A percentile compares a stretch with the other conserved stretches of the same genome.
These are phyloP conservation scores for Heliocidaris erythrogramma DNA, from an alignment of 35 echinoderm and acorn worm genomes.

Conservation along the genomic window DNA sequence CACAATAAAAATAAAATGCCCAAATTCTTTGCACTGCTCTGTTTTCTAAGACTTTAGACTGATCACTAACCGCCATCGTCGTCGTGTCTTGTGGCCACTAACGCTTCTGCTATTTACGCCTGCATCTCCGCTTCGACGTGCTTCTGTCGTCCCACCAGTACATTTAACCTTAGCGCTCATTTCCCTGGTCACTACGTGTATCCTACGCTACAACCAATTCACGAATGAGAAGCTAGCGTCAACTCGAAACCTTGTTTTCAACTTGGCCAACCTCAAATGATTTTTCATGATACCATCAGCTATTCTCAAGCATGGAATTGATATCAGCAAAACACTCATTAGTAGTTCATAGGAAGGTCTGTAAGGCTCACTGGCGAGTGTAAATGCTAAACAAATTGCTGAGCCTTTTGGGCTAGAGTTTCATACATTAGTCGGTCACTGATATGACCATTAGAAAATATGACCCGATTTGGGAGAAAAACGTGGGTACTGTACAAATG, in stretches of 20 bases:
- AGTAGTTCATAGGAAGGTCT: background rate
- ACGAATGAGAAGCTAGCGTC: background rate
- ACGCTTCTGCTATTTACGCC: background rate
- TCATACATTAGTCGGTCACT: background rate
- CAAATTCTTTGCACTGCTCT: no score
- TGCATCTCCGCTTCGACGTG: background rate
- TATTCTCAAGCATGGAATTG: background rate
- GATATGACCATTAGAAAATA: constrained; percentile 18
- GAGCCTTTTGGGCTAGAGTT: background rate
- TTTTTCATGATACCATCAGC: constrained; percentile 10
- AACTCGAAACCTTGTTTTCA: background rate
- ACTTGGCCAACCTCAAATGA: background rate
- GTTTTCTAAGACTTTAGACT: background rate
- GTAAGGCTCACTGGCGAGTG: background rate
- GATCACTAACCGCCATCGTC: background rate
- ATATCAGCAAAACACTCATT: background rate
- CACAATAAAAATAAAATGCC: no score
- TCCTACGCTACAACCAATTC: background rate
- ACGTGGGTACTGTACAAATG: background rate
- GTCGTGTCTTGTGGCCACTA: background rate
- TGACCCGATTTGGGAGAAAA: background rate
- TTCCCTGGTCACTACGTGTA: background rate
- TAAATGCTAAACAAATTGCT: constrained; percentile 3
- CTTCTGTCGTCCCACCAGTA: background rate
- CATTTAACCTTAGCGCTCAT: background rate